phyloP scores from a whole-genome alignment of 2,113 vertebrate species.

The Eolophus roseicapilla region DNA sequence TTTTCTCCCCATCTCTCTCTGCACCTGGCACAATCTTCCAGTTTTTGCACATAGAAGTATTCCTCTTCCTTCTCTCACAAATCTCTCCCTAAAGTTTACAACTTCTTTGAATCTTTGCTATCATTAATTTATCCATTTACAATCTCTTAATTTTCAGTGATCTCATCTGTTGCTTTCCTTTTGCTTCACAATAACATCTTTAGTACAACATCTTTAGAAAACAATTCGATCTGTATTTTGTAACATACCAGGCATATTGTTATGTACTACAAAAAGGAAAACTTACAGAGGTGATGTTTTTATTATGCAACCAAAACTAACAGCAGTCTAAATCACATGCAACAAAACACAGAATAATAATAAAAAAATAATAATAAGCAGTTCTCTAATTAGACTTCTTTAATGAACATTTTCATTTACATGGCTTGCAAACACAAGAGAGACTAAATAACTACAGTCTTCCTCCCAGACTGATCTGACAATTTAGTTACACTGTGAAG shows the following conservation, averaged over 20 bases:
- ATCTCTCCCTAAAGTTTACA: background rate
- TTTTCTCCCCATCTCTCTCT: background rate
- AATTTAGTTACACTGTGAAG: background rate
- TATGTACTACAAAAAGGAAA: background rate
- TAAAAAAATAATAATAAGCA: background rate
- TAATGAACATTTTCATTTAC: background rate
- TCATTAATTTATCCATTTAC: background rate
- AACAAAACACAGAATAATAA: background rate
- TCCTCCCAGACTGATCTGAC: background rate
- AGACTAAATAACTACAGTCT: background rate
- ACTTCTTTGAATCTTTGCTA: background rate
- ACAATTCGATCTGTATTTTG: background rate
- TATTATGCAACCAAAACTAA: background rate
- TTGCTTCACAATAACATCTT: background rate
- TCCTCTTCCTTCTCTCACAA: background rate
- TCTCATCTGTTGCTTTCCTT: background rate
- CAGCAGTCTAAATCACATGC: background rate
- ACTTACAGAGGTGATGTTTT: background rate
- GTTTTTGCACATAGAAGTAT: background rate
- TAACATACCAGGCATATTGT: background rate
- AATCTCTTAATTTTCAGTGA: background rate
- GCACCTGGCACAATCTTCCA: background rate
- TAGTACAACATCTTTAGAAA: background rate
- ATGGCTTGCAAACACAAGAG: background rate
- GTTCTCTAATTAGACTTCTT: background rate